Conservation (phyloP, 2,888 invertebrate species). For the Lapara coniferarum region DNA sequence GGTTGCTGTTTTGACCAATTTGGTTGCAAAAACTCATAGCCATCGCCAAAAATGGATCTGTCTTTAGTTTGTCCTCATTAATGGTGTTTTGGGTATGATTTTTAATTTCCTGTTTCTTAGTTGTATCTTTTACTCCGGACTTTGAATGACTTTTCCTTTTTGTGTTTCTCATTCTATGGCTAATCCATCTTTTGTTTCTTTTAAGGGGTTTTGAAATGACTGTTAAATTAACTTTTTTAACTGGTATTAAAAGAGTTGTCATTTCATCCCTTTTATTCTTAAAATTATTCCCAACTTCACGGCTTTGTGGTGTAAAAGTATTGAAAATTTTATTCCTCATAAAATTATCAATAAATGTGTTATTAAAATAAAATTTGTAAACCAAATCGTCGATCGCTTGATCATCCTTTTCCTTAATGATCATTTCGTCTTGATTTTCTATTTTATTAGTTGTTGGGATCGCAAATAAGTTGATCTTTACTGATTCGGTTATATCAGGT, state of each 20-base stretch:
- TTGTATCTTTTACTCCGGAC: slow-evolving; percentile 13
- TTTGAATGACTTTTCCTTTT: slow-evolving; percentile 43
- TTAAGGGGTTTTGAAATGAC: slow-evolving; percentile 31
- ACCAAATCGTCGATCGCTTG: slow-evolving; percentile 71
- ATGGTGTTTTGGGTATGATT: slow-evolving; percentile 24
- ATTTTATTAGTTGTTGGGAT: slow-evolving; percentile 55
- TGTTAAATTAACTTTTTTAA: slow-evolving; percentile 43
- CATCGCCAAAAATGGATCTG: slow-evolving; percentile 63
- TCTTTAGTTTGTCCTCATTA: slow-evolving; percentile 31
- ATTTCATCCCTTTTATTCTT: slow-evolving; percentile 62
- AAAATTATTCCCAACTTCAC: slow-evolving; percentile 40
- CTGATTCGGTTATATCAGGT: slow-evolving; percentile 51
- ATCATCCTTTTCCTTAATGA: slow-evolving; percentile 71
- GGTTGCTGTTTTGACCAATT: slow-evolving; percentile 60
- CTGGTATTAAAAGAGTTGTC: slow-evolving; percentile 59
- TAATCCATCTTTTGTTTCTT: slow-evolving; percentile 67
- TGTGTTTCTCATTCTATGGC: slow-evolving; percentile 48
- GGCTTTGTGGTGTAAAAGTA: slow-evolving; percentile 47
- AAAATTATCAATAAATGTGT: slow-evolving; percentile 70
- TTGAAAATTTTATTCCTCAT: slow-evolving; percentile 67
- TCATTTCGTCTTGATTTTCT: slow-evolving; percentile 62
- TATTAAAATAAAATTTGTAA: slow-evolving; percentile 77
- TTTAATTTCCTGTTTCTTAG: slow-evolving; percentile 13
- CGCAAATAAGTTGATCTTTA: slow-evolving; percentile 73
- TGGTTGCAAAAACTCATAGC: slow-evolving; percentile 69